phyloP scores from a whole-genome alignment of 2,888 invertebrate genomes.

The Prosopocoilus inquinatus region DNA sequence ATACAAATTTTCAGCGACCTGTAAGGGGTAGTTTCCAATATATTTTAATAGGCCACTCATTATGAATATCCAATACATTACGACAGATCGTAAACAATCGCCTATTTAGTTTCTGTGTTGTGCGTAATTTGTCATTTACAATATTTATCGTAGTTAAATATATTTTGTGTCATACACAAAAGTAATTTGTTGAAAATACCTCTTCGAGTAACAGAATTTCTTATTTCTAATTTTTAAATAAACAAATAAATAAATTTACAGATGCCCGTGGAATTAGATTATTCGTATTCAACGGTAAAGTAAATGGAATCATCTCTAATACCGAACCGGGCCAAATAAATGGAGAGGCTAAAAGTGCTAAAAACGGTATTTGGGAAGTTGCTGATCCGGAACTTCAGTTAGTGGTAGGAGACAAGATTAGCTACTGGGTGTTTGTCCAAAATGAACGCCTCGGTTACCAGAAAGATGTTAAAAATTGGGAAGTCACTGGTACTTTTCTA shows the following conservation, averaged over 20 bases:
- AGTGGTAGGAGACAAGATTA: slow-evolving; percentile 56
- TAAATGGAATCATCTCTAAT: slow-evolving; percentile 55
- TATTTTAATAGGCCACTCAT: too few species aligned
- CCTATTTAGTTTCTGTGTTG: too few species aligned
- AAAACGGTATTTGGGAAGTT: slow-evolving; percentile 55
- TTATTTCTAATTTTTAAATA: slow-evolving; percentile 2
- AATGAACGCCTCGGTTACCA: slow-evolving; percentile 52
- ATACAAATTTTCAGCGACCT: too few species aligned
- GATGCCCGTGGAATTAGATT: slow-evolving; percentile 55
- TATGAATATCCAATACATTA: too few species aligned
- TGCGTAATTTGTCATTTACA: too few species aligned
- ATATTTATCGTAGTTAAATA: too few species aligned
- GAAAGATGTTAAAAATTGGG: slow-evolving; percentile 49
- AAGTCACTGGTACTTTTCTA: slow-evolving; percentile 47
- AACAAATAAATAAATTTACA: slow-evolving; percentile 27
- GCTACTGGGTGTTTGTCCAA: slow-evolving; percentile 63
- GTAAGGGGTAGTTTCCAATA: too few species aligned
- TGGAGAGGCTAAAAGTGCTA: slow-evolving; percentile 51
- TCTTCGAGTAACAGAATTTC: neutral
- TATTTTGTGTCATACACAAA: too few species aligned
- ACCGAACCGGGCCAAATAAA: slow-evolving; percentile 56
- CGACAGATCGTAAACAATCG: too few species aligned
- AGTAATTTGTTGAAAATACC: too few species aligned
- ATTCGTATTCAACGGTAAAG: slow-evolving; percentile 65
- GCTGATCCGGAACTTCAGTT: slow-evolving; percentile 52